A percentile compares a stretch with the other conserved stretches of the same genome.
Evolutionary conservation across 2,113 vertebrate species (phyloP).

Genomic region (Bolborhynchus lineola): DNA sequence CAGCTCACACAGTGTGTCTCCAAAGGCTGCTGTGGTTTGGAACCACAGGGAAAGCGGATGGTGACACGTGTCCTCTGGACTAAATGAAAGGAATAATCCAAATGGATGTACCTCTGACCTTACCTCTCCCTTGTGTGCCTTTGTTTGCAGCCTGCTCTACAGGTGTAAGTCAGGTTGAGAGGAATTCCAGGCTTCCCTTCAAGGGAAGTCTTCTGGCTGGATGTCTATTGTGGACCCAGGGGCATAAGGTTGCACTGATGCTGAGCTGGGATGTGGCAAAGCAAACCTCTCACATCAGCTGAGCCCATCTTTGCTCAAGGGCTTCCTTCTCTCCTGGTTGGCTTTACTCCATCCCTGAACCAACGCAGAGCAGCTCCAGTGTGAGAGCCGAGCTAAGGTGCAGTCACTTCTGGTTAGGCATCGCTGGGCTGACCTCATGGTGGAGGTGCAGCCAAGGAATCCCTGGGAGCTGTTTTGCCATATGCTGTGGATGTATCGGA

Average conservation of each 20-base stretch:
- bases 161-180: not conserved
- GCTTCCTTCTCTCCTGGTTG: not conserved
- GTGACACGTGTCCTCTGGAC: not conserved
- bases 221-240: not conserved
- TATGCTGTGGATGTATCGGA: not conserved
- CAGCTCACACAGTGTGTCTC: not conserved
- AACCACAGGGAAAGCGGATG: not conserved
- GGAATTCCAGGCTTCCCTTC: not conserved
- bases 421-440: not conserved
- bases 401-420: rapidly evolving
- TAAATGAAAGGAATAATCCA: not conserved
- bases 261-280: not conserved
- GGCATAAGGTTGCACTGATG: rapidly evolving
- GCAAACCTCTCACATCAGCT: not conserved
- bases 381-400: not conserved
- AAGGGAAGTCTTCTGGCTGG: not conserved
- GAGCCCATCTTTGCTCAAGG: not conserved
- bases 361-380: not conserved
- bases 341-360: not conserved
- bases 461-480: not conserved
- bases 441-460: not conserved
- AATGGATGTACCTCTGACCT: not conserved
- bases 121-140: not conserved
- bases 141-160: rapidly evolving
- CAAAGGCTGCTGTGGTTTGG: not conserved